phyloP scores from a whole-genome alignment of 2,888 invertebrate species.

The Pollenia labialis region DNA sequence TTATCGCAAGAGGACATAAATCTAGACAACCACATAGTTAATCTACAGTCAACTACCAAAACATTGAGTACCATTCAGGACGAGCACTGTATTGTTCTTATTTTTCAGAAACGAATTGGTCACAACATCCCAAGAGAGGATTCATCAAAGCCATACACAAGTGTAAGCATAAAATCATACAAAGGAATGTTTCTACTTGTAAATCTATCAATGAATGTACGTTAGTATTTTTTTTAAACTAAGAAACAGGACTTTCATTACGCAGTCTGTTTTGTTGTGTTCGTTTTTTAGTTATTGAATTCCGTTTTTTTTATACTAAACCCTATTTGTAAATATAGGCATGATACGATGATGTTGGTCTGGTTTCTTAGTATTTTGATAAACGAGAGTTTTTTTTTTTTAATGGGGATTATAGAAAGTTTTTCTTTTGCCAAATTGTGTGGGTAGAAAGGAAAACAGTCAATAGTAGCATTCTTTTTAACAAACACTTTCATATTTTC shows the following conservation, averaged over 20 bases:
- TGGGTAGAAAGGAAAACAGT: not conserved
- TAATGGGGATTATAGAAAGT: not conserved
- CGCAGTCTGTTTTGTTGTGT: conserved; percentile 37
- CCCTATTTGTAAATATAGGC: conserved; percentile 59
- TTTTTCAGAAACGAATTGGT: not conserved
- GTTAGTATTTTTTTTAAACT: not conserved
- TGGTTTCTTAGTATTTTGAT: conserved; percentile 9
- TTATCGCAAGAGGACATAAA: conserved; percentile 31
- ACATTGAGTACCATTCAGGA: not conserved
- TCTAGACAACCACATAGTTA: conserved; percentile 20
- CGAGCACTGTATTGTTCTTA: not conserved
- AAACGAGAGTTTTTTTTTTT: not conserved
- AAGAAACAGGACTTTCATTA: conserved; percentile 17
- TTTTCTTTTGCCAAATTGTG: not conserved
- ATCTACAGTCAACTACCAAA: conserved; percentile 1
- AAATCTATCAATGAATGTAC: not conserved
- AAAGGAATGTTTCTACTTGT: not conserved
- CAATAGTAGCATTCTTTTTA: not conserved
- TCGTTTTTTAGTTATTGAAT: conserved; percentile 39
- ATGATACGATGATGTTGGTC: conserved; percentile 44
- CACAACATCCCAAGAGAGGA: not conserved
- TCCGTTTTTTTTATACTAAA: conserved; percentile 27
- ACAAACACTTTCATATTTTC: not conserved
- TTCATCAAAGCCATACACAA: conserved; percentile 4
- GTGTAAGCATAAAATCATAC: conserved; percentile 14